Base-by-base conservation (phyloP, 2,888 invertebrate species). In the Pocota personata region DNA sequence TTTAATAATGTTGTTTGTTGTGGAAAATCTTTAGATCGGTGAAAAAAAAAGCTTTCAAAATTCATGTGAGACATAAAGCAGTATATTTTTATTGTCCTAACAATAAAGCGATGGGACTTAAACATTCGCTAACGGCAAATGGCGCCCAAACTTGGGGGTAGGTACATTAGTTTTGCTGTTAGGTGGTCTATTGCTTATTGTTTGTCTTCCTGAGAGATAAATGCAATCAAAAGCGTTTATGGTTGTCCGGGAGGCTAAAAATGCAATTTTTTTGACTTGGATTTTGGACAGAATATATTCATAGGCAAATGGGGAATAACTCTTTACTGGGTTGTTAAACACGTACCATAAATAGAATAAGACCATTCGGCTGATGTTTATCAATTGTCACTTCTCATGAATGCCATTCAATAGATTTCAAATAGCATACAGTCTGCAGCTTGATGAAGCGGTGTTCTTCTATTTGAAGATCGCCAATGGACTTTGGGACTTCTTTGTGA, bases 111-210 rank as follows among this genome's bases (percentile, higher is more conserved):
- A 10, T 35, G 57, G 27, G 27, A 35, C 30, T 62, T 52, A 8
- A 50, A 43, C 16, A 52, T 21, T 40, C 43, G 32, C 19, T 67
- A 69, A 77, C 50, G 60, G 58, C 60, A 60, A 69, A 21, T 52
- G 60, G 60, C 69, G 35, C 62, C 60, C 60, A 52, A 60, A 77
- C 14, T 60, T 62, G 67, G 77, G 10, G 2, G 55, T 37, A 66
- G 2, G 55, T 37, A 66, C 37, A 67, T 46, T 76, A 48, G 37
- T 67, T 60, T 48, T 3, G 19, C 16, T 21, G 14, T 27, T 14
- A 24, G 67, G 67, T 76, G 76, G 67, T 67, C 69, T 60, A 27
- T 43, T 43, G 60, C 8, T 37, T 46, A 46, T 16, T 43, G 14
- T 7, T 21, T 62, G 7, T 50, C 48, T 27, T 12, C 24, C 14